Percentiles rank a stretch among this genome's conserved stretches.
These are phyloP conservation scores for Platycnemis pennipes DNA, from an alignment of 2,888 invertebrate genomes.

Conservation along the genomic window DNA sequence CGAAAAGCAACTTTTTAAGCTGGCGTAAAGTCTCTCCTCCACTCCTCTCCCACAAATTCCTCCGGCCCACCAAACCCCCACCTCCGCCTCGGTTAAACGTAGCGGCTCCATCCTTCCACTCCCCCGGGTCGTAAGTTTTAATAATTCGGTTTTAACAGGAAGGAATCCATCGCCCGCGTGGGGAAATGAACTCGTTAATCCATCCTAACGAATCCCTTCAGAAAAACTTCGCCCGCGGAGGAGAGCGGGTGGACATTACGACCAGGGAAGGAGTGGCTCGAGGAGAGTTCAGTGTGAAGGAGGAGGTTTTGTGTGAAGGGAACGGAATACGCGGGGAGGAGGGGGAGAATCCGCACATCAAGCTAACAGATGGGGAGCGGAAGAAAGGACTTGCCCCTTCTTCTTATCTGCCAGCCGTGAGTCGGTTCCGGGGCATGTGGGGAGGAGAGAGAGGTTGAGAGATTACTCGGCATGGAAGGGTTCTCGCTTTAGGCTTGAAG, in stretches of 20 bases:
- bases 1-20: background rate
- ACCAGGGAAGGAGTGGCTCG: background rate
- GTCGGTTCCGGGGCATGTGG: too few species aligned
- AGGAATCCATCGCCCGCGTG: conserved; percentile 4
- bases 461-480: background rate
- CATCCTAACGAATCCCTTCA: conserved; percentile 31
- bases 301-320: too few species aligned
- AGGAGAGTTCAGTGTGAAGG: background rate
- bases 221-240: background rate
- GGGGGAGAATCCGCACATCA: conserved; percentile 10
- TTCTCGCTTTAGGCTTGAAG: background rate
- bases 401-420: background rate
- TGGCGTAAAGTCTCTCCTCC: background rate
- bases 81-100: background rate
- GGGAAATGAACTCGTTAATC: conserved; percentile 35
- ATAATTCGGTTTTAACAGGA: conserved; percentile 36
- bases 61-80: background rate
- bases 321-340: background rate
- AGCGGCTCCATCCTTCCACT: background rate
- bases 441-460: background rate
- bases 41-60: background rate
- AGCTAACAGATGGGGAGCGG: conserved; percentile 44
- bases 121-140: background rate
- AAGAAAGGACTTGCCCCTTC: background rate
- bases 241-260: conserved; percentile 10